These are phyloP conservation scores for Lamellibrachia satsuma DNA, from an alignment of 2,888 invertebrate genomes.

Conservation along the genomic window DNA sequence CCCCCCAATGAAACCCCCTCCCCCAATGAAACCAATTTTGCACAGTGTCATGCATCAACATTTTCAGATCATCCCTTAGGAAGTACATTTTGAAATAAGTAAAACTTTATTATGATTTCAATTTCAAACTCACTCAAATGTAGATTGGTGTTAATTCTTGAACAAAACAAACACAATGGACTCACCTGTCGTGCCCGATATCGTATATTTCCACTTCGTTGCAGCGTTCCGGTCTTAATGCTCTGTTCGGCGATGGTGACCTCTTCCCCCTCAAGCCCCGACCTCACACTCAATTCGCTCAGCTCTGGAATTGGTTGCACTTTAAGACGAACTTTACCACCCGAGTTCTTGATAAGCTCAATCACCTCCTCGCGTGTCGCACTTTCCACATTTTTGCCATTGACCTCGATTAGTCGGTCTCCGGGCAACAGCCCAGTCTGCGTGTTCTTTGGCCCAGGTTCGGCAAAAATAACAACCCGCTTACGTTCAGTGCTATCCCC, in stretches of 20 bases:
- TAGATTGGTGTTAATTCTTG: background rate
- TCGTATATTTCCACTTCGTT: slow-evolving; percentile 75
- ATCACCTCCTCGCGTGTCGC: slow-evolving; percentile 90
- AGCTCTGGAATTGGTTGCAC: slow-evolving; percentile 94
- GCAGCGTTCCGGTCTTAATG: slow-evolving; percentile 77
- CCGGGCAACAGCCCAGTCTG: slow-evolving; percentile 92
- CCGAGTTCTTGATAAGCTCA: slow-evolving; percentile 77
- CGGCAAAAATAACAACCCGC: slow-evolving; percentile 86
- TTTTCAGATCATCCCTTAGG: no score
- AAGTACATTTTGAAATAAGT: no score
- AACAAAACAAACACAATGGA: background rate
- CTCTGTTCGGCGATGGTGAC: slow-evolving; percentile 75
- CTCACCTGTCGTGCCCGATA: slow-evolving; percentile 48
- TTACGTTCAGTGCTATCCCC: slow-evolving; percentile 66
- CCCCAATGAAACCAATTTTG: no score
- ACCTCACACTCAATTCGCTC: slow-evolving; percentile 86
- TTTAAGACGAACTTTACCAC: slow-evolving; percentile 75
- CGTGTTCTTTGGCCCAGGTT: slow-evolving; percentile 80
- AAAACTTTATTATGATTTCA: no score
- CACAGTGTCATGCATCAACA: no score
- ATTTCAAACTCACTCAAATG: no score
- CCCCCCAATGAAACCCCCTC: no score
- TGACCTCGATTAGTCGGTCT: slow-evolving; percentile 90
- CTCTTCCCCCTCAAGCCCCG: slow-evolving; percentile 75
- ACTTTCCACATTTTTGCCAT: slow-evolving; percentile 84